A percentile compares a stretch with the other conserved stretches of the same genome.
These are phyloP conservation scores for Nomada ferruginata DNA, from an alignment of 2,888 invertebrate genomes.

Conservation along the genomic window DNA sequence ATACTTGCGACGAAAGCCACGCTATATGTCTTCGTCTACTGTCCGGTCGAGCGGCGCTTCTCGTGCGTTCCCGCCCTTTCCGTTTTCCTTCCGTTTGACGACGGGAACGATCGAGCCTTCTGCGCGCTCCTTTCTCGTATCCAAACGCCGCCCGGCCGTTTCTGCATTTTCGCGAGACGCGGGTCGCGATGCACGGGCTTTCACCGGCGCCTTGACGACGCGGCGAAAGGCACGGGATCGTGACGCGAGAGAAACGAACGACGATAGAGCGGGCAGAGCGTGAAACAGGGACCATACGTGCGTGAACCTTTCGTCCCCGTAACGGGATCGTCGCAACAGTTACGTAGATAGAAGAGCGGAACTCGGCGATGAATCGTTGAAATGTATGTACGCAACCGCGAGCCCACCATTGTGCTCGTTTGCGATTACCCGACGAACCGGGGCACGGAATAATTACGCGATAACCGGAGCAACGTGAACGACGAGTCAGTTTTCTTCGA, in stretches of 20 bases:
- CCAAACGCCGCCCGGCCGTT: background rate
- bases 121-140: too few species aligned
- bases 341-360: conserved; percentile 12
- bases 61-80: background rate
- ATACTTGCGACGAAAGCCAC: conserved; percentile 68
- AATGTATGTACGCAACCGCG: background rate
- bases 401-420: conserved; percentile 13
- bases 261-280: conserved; percentile 32
- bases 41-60: background rate
- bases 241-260: background rate
- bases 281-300: conserved; percentile 35
- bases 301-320: conserved; percentile 41
- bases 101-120: conserved; percentile 10
- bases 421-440: conserved; percentile 3
- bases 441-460: conserved; percentile 29
- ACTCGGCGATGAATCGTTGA: background rate
- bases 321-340: conserved; percentile 62
- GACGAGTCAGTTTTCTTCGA: background rate
- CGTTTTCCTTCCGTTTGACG: too few species aligned
- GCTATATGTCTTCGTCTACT: conserved; percentile 21
- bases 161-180: background rate
- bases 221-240: background rate
- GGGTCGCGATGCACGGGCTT: background rate
- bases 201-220: background rate
- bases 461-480: conserved; percentile 27